Percentiles rank a stretch among this genome's conserved stretches.
Conservation (phyloP, 2,888 invertebrate genomes). For the Plebejus anna region DNA sequence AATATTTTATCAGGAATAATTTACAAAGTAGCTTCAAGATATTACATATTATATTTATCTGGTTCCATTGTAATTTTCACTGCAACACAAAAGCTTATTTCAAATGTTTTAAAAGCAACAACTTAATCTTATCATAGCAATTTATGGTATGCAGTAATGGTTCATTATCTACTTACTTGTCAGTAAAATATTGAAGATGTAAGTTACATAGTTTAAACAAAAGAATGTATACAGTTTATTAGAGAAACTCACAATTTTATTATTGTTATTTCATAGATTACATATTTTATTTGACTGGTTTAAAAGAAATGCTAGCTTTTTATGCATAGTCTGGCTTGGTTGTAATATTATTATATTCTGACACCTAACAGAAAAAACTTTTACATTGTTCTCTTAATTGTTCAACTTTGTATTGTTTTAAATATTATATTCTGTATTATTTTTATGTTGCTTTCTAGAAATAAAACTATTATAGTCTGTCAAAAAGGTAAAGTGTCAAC, state of each 20-base stretch:
- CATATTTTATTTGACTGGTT: background rate
- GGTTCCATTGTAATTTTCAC: background rate
- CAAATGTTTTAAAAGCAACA: conserved; percentile 9
- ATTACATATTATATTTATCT: background rate
- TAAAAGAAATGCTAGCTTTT: no score
- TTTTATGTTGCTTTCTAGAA: no score
- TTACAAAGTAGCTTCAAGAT: background rate
- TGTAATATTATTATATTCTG: no score
- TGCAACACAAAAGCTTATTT: background rate
- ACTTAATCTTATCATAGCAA: background rate
- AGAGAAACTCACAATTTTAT: background rate
- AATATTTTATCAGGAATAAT: background rate
- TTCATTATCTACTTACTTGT: background rate
- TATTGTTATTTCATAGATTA: background rate
- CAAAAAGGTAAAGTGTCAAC: no score
- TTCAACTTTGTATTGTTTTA: no score
- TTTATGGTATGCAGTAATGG: background rate
- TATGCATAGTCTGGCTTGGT: no score
- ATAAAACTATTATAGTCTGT: no score
- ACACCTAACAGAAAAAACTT: no score
- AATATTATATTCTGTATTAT: no score
- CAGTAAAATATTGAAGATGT: background rate
- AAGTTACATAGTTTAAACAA: background rate
- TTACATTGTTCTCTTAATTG: no score
- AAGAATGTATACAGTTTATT: background rate